A percentile compares a stretch with the other conserved stretches of the same genome.
phyloP scores from a whole-genome alignment of 2,113 vertebrate genomes.

The Misgurnus mizolepis region DNA sequence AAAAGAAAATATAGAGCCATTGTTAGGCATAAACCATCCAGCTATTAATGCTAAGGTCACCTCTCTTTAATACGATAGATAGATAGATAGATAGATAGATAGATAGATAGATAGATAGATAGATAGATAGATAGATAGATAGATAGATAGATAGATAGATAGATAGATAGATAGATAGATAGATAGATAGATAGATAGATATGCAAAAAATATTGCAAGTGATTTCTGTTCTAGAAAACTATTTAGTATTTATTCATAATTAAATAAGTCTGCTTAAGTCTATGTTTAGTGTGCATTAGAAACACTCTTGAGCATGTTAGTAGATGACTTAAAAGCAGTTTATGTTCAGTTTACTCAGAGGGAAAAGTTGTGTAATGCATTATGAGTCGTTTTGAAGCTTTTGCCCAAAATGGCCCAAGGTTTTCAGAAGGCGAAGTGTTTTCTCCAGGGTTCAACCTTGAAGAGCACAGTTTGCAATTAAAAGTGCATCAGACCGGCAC shows the following conservation, averaged over 20 bases:
- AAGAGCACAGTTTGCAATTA: conserved; percentile 65
- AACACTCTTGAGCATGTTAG: too few species aligned
- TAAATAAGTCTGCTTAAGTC: too few species aligned
- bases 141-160: too few species aligned
- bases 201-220: too few species aligned
- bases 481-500: conserved; percentile 65
- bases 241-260: too few species aligned
- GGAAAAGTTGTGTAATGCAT: background rate
- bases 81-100: too few species aligned
- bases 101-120: too few species aligned
- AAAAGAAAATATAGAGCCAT: background rate
- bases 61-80: background rate
- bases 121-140: too few species aligned
- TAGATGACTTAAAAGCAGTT: background rate
- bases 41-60: background rate
- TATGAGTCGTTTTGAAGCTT: background rate
- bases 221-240: too few species aligned
- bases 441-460: conserved; percentile 24
- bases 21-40: background rate
- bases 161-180: too few species aligned
- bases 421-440: conserved; percentile 39
- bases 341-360: background rate
- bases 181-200: too few species aligned
- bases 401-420: background rate
- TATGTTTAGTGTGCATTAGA: too few species aligned